Conservation (phyloP, 2,888 invertebrate species). For the Napeogenes sylphis region DNA sequence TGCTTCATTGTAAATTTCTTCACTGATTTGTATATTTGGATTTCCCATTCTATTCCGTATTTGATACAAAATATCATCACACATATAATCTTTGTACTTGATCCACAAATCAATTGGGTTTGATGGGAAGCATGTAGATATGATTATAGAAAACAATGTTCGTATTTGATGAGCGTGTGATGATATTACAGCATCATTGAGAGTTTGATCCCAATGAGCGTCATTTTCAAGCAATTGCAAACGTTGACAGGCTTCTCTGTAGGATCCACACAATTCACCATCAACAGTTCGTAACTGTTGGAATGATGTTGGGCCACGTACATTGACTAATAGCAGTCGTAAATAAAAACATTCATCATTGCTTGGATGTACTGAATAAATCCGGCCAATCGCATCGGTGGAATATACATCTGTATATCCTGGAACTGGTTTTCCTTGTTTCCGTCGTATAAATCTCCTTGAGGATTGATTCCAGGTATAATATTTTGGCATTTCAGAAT, state of each 20-base stretch:
- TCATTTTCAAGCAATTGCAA: too few relatives aligned
- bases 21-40: too few relatives aligned
- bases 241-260: too few relatives aligned
- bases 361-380: slow-evolving; percentile 46
- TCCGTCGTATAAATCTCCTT: slow-evolving; percentile 42
- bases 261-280: slow-evolving; percentile 27
- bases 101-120: too few relatives aligned
- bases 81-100: too few relatives aligned
- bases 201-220: too few relatives aligned
- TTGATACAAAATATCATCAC: too few relatives aligned
- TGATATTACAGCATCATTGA: too few relatives aligned
- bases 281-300: slow-evolving; percentile 31
- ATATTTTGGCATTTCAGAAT: slow-evolving; percentile 43
- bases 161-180: too few relatives aligned
- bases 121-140: too few relatives aligned
- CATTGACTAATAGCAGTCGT: slow-evolving; percentile 40
- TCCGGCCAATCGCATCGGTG: slow-evolving; percentile 39
- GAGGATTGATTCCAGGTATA: slow-evolving; percentile 42
- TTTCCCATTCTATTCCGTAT: too few relatives aligned
- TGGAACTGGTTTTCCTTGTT: slow-evolving; percentile 39
- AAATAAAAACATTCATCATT: slow-evolving; percentile 44
- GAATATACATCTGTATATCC: slow-evolving; percentile 35
- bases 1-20: slow-evolving; percentile 30
- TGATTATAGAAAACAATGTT: too few relatives aligned
- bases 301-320: slow-evolving; percentile 35